phyloP scores from a whole-genome alignment of 2,888 invertebrate genomes.

The Plagodis pulveraria region DNA sequence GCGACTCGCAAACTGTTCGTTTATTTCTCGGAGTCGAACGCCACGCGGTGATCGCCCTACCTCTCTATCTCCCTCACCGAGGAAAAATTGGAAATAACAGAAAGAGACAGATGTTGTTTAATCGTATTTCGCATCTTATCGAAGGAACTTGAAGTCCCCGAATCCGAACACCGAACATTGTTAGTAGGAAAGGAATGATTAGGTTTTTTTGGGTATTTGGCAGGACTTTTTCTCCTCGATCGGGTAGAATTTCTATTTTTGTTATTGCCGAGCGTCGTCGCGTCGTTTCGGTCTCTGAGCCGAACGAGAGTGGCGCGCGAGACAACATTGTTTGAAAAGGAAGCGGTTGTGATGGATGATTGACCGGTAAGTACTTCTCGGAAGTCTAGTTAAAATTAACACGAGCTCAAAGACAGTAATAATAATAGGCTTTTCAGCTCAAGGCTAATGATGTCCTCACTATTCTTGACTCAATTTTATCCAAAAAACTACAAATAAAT shows the following conservation, averaged over 20 bases:
- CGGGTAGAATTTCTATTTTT: constrained; percentile 70
- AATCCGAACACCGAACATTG: constrained; percentile 62
- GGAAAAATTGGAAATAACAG: constrained; percentile 51
- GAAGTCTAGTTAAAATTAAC: constrained; percentile 56
- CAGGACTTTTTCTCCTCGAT: constrained; percentile 71
- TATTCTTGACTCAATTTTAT: constrained; percentile 29
- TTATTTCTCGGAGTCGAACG: constrained; percentile 74
- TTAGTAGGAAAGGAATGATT: constrained; percentile 74
- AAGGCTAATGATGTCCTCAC: constrained; percentile 45
- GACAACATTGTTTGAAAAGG: constrained; percentile 55
- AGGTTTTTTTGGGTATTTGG: constrained; percentile 74
- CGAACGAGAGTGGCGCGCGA: constrained; percentile 51
- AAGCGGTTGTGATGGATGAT: constrained; percentile 47
- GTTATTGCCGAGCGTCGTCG: constrained; percentile 57
- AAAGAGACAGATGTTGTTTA: constrained; percentile 64
- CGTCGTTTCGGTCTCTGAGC: constrained; percentile 25
- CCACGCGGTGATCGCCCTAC: constrained; percentile 78
- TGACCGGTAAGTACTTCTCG: constrained; percentile 59
- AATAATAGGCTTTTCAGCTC: constrained; percentile 45
- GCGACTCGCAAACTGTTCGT: constrained; percentile 83
- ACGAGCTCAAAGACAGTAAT: constrained; percentile 38
- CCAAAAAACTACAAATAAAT: no score
- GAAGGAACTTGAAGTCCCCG: constrained; percentile 76
- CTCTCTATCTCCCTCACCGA: constrained; percentile 75
- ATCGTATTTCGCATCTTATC: constrained; percentile 70